These are phyloP conservation scores for Epinephelus lanceolatus DNA, from an alignment of 2,113 vertebrate species.

Conservation along the genomic window DNA sequence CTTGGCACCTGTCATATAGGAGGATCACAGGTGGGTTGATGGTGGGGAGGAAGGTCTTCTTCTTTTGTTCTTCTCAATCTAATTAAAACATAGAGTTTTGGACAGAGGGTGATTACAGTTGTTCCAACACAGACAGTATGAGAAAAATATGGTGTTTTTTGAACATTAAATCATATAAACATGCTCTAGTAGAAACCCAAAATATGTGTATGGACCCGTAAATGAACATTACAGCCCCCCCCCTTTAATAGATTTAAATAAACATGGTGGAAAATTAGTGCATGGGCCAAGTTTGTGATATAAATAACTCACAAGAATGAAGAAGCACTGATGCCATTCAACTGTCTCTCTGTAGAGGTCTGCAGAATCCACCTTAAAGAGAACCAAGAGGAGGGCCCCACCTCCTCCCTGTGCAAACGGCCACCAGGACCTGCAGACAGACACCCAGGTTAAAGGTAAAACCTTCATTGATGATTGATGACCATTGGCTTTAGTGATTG, in stretches of 20 bases:
- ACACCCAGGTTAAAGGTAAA: slow-evolving; percentile 63
- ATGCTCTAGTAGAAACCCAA: too few relatives aligned
- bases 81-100: too few relatives aligned
- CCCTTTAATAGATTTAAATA: neutral
- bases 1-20: slow-evolving; percentile 65
- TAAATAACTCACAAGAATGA: neutral
- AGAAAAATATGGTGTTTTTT: too few relatives aligned
- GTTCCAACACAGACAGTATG: too few relatives aligned
- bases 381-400: slow-evolving; percentile 92
- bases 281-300: neutral
- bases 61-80: neutral
- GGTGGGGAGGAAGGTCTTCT: neutral
- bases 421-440: slow-evolving; percentile 20
- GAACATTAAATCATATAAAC: too few relatives aligned
- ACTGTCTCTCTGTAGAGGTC: slow-evolving; percentile 58
- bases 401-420: slow-evolving; percentile 80
- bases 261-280: neutral
- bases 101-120: too few relatives aligned
- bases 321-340: too few relatives aligned
- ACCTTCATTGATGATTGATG: neutral
- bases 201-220: too few relatives aligned
- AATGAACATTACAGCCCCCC: too few relatives aligned
- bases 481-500: neutral
- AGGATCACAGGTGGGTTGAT: slow-evolving; percentile 62
- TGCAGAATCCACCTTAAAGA: slow-evolving; percentile 86